These are phyloP conservation scores for Dunckerocampus dactyliophorus DNA, from an alignment of 2,113 vertebrate genomes.

Conservation along the genomic window DNA sequence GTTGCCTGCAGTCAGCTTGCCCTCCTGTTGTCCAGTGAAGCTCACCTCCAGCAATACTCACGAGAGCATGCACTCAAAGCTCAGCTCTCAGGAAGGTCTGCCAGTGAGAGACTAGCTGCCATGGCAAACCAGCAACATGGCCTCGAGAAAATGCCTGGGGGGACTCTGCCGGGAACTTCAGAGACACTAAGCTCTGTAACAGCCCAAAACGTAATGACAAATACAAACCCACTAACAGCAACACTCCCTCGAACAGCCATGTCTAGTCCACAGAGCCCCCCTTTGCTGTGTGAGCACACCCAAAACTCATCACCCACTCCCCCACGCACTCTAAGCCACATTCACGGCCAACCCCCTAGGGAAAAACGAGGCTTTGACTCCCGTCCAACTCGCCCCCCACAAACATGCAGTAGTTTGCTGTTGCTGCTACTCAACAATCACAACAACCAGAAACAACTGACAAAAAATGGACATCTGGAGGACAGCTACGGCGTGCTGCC, in stretches of 20 bases:
- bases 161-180: slow-evolving; percentile 69
- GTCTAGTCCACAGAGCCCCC: slow-evolving; percentile 71
- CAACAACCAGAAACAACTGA: slow-evolving; percentile 80
- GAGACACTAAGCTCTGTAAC: slow-evolving; percentile 79
- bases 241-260: slow-evolving; percentile 71
- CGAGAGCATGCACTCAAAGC: slow-evolving; percentile 94
- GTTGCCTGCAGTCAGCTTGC: slow-evolving; percentile 95
- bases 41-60: slow-evolving; percentile 96
- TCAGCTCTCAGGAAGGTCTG: slow-evolving; percentile 85
- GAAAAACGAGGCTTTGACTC: slow-evolving; percentile 84
- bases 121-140: slow-evolving; percentile 84
- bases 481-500: slow-evolving; percentile 75
- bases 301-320: slow-evolving; percentile 56
- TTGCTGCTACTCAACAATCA: slow-evolving; percentile 95
- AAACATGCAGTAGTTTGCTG: slow-evolving; percentile 89
- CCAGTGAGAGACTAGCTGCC: slow-evolving; percentile 91
- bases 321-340: slow-evolving; percentile 60
- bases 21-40: slow-evolving; percentile 93
- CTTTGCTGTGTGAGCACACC: slow-evolving; percentile 72
- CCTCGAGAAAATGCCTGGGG: slow-evolving; percentile 79
- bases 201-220: slow-evolving; percentile 72
- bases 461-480: slow-evolving; percentile 77
- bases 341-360: slow-evolving; percentile 55
- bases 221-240: slow-evolving; percentile 45
- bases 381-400: slow-evolving; percentile 77